phyloP scores from a whole-genome alignment of 1,140 invertebrate genomes.

The Drosophila serrata region DNA sequence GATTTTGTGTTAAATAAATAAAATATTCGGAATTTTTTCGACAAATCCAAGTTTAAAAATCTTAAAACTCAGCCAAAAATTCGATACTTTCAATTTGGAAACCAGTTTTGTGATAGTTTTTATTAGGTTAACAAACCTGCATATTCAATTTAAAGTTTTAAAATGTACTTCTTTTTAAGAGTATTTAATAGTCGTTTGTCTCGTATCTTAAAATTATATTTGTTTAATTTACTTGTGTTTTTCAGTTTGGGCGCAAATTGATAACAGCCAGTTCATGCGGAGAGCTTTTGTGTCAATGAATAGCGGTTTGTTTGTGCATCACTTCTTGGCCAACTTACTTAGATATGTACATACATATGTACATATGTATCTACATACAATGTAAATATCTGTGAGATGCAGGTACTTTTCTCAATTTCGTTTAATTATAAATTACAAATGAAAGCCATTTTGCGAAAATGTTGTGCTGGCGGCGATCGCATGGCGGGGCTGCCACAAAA shows the following conservation, averaged over 20 bases:
- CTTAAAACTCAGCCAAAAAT: too few relatives aligned
- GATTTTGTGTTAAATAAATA: too few relatives aligned
- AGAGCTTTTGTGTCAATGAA: slow-evolving; percentile 5
- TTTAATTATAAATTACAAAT: neutral
- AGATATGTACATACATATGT: neutral
- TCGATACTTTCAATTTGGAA: too few relatives aligned
- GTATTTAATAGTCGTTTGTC: neutral
- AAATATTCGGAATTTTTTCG: too few relatives aligned
- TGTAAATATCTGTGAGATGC: neutral
- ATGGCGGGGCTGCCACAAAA: slow-evolving; percentile 16
- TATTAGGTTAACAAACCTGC: too few relatives aligned
- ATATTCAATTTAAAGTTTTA: too few relatives aligned
- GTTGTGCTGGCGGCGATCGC: slow-evolving; percentile 35
- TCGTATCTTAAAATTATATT: neutral
- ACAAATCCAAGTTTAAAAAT: too few relatives aligned
- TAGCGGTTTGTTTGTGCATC: neutral
- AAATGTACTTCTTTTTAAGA: too few relatives aligned
- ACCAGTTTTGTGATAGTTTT: too few relatives aligned
- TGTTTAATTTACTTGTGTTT: slow-evolving; percentile 1
- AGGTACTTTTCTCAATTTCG: neutral
- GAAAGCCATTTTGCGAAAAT: slow-evolving; percentile 4
- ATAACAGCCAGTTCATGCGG: neutral
- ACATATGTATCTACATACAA: too few relatives aligned
- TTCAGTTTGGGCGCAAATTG: neutral
- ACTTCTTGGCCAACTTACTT: neutral